A percentile compares a stretch with the other conserved stretches of the same genome.
Conservation (phyloP, 2,113 vertebrate species). For the Synchiropus splendidus region DNA sequence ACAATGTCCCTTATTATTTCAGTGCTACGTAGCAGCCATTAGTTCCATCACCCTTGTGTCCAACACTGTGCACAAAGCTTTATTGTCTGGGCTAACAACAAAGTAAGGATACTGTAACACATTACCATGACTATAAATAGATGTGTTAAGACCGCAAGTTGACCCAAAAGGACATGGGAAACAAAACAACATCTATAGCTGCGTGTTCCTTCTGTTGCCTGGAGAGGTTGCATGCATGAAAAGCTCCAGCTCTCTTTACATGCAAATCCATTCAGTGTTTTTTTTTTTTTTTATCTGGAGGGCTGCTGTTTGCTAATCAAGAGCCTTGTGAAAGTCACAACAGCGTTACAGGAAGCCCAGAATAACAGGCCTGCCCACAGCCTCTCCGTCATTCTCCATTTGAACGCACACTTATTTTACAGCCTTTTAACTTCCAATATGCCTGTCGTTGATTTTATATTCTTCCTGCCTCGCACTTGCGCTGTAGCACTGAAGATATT, state of each 20-base stretch:
- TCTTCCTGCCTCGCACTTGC: conserved; percentile 12
- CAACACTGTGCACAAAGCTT: background rate
- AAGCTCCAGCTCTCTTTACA: conserved; percentile 42
- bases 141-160: conserved; percentile 5
- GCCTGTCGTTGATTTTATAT: conserved; percentile 43
- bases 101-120: too few relatives aligned
- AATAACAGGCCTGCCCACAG: conserved; percentile 32
- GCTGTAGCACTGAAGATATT: conserved; percentile 24
- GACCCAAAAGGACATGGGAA: conserved; percentile 11
- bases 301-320: conserved; percentile 61
- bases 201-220: conserved; percentile 20
- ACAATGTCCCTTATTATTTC: too few relatives aligned
- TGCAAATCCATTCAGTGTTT: conserved; percentile 43
- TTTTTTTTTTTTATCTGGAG: conserved; percentile 50
- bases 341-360: conserved; percentile 41
- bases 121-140: conserved; percentile 3
- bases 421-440: conserved; percentile 63
- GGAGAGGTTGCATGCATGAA: conserved; percentile 31
- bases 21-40: too few relatives aligned
- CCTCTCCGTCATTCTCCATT: conserved; percentile 26
- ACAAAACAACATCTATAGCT: conserved; percentile 20
- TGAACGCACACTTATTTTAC: conserved; percentile 57
- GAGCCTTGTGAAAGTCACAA: conserved; percentile 56
- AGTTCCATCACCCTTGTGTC: too few relatives aligned
- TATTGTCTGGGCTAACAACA: background rate